Base-by-base conservation (phyloP, 2,888 invertebrate genomes). In the Perizoma affinitatum region DNA sequence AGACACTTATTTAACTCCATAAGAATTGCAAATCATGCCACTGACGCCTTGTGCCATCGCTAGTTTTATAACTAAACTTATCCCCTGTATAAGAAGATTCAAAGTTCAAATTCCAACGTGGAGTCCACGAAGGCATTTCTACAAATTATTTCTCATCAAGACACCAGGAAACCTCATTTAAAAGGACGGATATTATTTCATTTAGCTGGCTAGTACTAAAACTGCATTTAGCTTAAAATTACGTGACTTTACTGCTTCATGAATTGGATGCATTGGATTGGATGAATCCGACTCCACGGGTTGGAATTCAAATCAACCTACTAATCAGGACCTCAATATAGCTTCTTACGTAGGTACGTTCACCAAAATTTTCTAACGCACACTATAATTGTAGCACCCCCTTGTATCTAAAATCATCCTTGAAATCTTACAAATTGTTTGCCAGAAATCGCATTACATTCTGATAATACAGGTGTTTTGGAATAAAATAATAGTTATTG, bases 141-240 rank as follows among this genome's bases (percentile, higher is more conserved):
- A 40, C 43, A 58, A 40, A 45, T 45, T 58, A 53, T 45, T 49
- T 58, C 54, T 49, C 41, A 53, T 44, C 48, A 45, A 58, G 52
- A 52, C 52, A 47, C 22, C 52, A 42, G 11, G 43, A 52, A 58
- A 52, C 42, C 47, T 58, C 51, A 45, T 57, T 51, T 58, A 47
- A 47, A 8, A 33, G 47, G 51, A 42, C 43, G 41, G 50, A 41
- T 57, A 56, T 45, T 57, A 51, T 51, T 57, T 57, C 9, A 51
- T 57, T 58, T 46, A 47, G 35, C 9, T n/a, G 35, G 46, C 22
- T 22, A 10, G 8, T 36, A 43, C 36, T 49, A 22, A 22, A 22
- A 22, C 22, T 22, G 3, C 22, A 22, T 47, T 42, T 7, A 47
- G 33, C 41, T 42, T 54, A 38, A 43, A 38, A 49, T n/a, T 49